A percentile compares a stretch with the other conserved stretches of the same genome.
Conservation (phyloP, 37 sponge, comb jelly and placozoan genomes). For the Aphrocallistes beatrix region DNA sequence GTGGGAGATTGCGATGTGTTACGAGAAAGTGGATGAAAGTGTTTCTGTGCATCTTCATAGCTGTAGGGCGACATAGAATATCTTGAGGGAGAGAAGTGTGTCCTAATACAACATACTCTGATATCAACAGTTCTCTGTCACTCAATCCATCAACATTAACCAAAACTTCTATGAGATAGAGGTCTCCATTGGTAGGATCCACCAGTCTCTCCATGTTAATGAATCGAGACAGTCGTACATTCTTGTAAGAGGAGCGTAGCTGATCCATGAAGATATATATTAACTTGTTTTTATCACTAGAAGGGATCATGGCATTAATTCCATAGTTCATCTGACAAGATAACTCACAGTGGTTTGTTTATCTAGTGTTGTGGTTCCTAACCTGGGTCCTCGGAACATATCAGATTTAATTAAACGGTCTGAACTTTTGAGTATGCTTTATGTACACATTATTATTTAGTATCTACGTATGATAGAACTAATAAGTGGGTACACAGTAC, state of each 20-base stretch:
- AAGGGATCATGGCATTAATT: too few relatives aligned
- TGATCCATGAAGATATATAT: not conserved
- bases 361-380: too few relatives aligned
- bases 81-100: not conserved
- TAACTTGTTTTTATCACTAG: too few relatives aligned
- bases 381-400: too few relatives aligned
- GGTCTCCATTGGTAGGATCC: not conserved
- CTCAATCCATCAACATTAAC: not conserved
- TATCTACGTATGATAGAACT: too few relatives aligned
- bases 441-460: too few relatives aligned
- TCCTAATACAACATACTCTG: not conserved
- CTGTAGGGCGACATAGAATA: not conserved
- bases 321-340: too few relatives aligned
- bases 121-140: not conserved
- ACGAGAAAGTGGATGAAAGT: constrained; percentile 3
- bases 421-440: too few relatives aligned
- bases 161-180: not conserved
- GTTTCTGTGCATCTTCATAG: not conserved
- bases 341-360: too few relatives aligned
- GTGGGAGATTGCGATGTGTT: not conserved
- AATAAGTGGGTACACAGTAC: too few relatives aligned
- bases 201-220: not conserved
- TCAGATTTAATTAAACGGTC: too few relatives aligned
- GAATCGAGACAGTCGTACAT: not conserved
- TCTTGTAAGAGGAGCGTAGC: not conserved